phyloP scores from a whole-genome alignment of 2,113 vertebrate species.

The Tauraco erythrolophus region DNA sequence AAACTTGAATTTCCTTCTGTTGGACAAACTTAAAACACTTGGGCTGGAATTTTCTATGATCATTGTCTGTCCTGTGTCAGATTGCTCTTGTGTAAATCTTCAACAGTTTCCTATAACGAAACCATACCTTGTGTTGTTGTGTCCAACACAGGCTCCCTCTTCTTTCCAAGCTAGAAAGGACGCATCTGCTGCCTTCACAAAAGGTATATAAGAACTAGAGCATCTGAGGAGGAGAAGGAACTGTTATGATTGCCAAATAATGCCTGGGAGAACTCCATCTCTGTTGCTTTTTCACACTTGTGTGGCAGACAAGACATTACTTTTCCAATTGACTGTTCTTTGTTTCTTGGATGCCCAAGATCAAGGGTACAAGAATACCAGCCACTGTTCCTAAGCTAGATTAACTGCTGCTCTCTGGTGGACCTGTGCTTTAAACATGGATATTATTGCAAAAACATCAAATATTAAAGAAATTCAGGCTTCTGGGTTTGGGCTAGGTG shows the following conservation, averaged over 20 bases:
- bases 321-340: background rate
- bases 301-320: background rate
- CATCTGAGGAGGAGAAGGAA: background rate
- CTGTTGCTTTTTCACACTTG: background rate
- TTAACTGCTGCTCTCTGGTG: background rate
- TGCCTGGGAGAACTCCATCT: background rate
- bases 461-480: background rate
- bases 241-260: background rate
- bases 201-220: background rate
- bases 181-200: background rate
- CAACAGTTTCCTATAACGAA: background rate
- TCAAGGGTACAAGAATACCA: background rate
- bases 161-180: background rate
- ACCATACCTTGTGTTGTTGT: background rate
- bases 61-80: background rate
- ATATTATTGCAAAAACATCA: background rate
- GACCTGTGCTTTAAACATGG: background rate
- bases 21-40: background rate
- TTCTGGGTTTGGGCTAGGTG: background rate
- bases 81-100: background rate
- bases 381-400: background rate
- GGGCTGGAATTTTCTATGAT: background rate
- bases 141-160: background rate
- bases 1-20: background rate
- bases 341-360: background rate